These are phyloP conservation scores for Yponomeuta malinellus DNA, from an alignment of 2,888 invertebrate species.

Conservation along the genomic window DNA sequence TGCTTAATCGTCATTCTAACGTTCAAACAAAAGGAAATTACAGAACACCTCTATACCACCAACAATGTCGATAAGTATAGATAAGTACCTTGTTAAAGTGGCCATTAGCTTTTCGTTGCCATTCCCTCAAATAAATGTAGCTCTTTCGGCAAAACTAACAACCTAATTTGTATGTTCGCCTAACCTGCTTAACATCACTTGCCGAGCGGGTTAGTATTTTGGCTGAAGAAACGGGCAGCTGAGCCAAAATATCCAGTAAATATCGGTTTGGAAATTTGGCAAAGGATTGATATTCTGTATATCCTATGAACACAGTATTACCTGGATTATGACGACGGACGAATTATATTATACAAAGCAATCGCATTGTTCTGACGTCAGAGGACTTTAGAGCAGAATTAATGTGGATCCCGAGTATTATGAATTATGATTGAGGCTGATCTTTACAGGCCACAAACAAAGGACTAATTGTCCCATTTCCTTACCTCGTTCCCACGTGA, in stretches of 20 bases:
- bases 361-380: background rate
- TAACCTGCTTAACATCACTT: constrained; percentile 11
- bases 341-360: background rate
- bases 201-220: constrained; percentile 19
- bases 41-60: background rate
- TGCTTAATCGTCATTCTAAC: background rate
- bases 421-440: background rate
- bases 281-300: constrained; percentile 35
- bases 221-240: constrained; percentile 28
- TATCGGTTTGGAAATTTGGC: constrained; percentile 37
- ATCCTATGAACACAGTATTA: constrained; percentile 24
- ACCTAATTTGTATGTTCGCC: constrained; percentile 8
- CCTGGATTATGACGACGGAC: constrained; percentile 18
- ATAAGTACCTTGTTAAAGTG: background rate
- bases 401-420: background rate
- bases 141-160: background rate
- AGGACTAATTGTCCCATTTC: background rate
- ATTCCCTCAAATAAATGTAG: background rate
- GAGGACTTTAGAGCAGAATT: background rate
- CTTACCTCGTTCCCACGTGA: constrained; percentile 93
- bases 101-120: background rate
- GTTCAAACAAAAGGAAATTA: constrained; percentile 4
- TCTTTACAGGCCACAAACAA: background rate
- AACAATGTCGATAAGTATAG: background rate
- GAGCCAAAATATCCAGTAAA: constrained; percentile 37